Conservation (phyloP, 2,113 vertebrate species). For the Saccopteryx bilineata region DNA sequence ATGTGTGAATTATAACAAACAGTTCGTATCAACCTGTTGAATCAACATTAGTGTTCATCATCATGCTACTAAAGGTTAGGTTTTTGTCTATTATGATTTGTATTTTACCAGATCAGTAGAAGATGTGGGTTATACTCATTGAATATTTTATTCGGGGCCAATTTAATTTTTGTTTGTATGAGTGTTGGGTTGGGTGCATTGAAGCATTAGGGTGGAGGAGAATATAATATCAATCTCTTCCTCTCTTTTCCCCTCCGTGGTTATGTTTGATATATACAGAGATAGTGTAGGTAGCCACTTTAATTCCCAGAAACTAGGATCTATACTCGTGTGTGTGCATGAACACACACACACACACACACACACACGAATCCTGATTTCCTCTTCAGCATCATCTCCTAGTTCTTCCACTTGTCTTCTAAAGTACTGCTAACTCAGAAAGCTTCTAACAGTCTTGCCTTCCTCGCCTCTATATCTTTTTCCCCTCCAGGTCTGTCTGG, state of each 20-base stretch:
- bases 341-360: neutral
- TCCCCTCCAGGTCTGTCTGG: neutral
- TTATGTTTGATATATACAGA: neutral
- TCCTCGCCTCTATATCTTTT: neutral
- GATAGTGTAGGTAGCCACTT: neutral
- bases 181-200: neutral
- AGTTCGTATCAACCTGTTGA: neutral
- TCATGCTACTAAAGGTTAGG: neutral
- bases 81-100: neutral
- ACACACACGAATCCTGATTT: neutral
- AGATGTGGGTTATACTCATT: neutral
- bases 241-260: neutral
- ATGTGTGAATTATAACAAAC: neutral
- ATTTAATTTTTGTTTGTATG: neutral
- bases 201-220: neutral
- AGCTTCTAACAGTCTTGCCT: neutral
- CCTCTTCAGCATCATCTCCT: neutral
- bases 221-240: neutral
- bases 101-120: conserved; percentile 9
- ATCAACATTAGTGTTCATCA: neutral
- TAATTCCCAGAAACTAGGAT: neutral
- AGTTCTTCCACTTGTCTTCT: neutral
- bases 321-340: no score
- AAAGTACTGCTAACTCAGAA: neutral
- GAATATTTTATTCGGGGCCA: neutral